Evolutionary conservation across 1,140 invertebrate species (phyloP).

Genomic region (Hetaerina americana): DNA sequence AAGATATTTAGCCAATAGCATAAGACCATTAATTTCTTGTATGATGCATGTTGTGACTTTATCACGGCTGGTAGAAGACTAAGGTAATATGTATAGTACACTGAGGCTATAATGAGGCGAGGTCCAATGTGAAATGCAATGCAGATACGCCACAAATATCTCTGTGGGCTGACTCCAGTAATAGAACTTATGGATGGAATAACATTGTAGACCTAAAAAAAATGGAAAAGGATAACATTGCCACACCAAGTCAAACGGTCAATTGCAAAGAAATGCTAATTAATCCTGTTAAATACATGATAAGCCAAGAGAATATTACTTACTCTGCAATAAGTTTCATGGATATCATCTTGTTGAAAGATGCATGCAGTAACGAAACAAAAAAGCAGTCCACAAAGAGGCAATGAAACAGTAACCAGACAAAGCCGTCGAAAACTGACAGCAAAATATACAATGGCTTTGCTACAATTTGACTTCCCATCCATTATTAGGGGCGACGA

Average conservation of each 20-base stretch:
- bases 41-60: constrained; percentile 8
- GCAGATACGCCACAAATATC: constrained; percentile 83
- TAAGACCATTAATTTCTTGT: constrained; percentile 45
- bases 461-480: constrained; percentile 11
- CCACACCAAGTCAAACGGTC: not conserved
- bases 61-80: constrained; percentile 37
- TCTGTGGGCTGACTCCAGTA: constrained; percentile 78
- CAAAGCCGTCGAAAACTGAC: constrained; percentile 55
- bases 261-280: constrained; percentile 4
- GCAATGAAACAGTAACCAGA: constrained; percentile 63
- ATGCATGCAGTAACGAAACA: constrained; percentile 78
- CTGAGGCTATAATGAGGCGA: constrained; percentile 67
- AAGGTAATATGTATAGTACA: constrained; percentile 69
- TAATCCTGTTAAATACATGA: not conserved
- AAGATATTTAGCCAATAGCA: constrained; percentile 75
- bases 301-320: constrained; percentile 25
- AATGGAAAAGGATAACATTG: not conserved
- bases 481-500: constrained; percentile 9
- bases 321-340: constrained; percentile 83
- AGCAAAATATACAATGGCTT: constrained; percentile 29
- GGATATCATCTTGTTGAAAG: constrained; percentile 81
- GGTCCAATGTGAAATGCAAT: constrained; percentile 81
- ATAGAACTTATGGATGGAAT: constrained; percentile 85
- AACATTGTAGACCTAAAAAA: constrained; percentile 74
- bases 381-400: constrained; percentile 61